Conservation (phyloP, 2,888 invertebrate species). For the Clepsis dumicolana region DNA sequence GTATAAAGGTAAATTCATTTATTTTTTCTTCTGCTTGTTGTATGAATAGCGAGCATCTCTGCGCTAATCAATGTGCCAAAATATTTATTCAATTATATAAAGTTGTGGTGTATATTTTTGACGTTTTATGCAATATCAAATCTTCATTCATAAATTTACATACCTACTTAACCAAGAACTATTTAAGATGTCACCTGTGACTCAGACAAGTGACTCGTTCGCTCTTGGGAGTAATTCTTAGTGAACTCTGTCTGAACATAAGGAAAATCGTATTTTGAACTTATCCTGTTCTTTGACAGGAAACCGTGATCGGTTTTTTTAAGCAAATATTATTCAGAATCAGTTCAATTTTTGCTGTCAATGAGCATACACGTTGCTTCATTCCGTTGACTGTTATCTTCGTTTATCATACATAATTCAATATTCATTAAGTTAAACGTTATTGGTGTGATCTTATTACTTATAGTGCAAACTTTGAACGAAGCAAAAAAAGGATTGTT, state of each 20-base stretch:
- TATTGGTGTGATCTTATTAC: not conserved
- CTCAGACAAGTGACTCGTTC: not conserved
- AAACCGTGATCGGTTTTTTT: slow-evolving; percentile 1
- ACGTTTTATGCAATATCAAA: too few relatives aligned
- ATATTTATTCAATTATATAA: too few relatives aligned
- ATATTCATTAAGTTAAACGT: not conserved
- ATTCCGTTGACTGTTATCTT: too few relatives aligned
- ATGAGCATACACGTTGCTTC: not conserved
- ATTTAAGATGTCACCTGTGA: not conserved
- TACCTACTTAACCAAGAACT: too few relatives aligned
- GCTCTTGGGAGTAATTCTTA: not conserved
- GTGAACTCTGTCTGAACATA: slow-evolving; percentile 1
- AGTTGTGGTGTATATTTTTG: too few relatives aligned
- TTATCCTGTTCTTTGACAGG: slow-evolving; percentile 6
- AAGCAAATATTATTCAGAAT: not conserved
- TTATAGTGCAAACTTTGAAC: not conserved
- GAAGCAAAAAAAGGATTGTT: not conserved
- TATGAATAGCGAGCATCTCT: too few relatives aligned
- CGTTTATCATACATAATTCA: too few relatives aligned
- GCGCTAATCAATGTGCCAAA: too few relatives aligned
- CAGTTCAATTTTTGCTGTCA: not conserved
- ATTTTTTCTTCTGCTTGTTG: too few relatives aligned
- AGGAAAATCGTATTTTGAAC: not conserved
- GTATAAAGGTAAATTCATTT: not conserved
- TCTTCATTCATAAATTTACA: too few relatives aligned